Base-by-base conservation (phyloP, 2,888 invertebrate species). In the Synergus japonicus region DNA sequence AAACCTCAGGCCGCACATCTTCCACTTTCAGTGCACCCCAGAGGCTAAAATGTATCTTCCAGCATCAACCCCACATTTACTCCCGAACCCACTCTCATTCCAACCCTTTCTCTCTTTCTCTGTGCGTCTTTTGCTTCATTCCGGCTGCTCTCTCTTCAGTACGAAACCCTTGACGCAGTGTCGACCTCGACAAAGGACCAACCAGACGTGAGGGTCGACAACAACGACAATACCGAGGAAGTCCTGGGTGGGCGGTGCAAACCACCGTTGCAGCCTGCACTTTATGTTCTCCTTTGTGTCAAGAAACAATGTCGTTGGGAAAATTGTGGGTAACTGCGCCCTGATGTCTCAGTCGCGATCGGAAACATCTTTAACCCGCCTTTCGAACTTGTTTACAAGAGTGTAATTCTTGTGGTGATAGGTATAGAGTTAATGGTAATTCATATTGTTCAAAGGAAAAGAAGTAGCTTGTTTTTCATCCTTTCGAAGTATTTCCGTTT, bases 1-100 rank as follows among this genome's bases (percentile, higher is more conserved):
- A 81, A 81, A 84, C 82, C 78, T 81, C 73, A 78, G 80, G 76
- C 79, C 78, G 81, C 81, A 78, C 81, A 79, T 82, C 79, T 80
- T 79, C 81, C 67, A 80, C 78, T 80, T 79, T 43, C 78, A 78
- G 76, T 79, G 73, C 79, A 79, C 77, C 82, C 83, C 78, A 43
- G 76, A 79, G 80, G 79, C 76, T 81, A 76, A 79, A 82, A 79
- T 78, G 80, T 81, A 83, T 80, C 79, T 81, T 76, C 78, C 41
- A 49, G 78, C 43, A 78, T 63, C 49, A 76, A 49, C 49, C 43
- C 43, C 67, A 65, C 58, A 43, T 54, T 64, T 64, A 37, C 65
- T 37, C 66, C 22, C 54, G 29, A 60, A 79, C 77, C 54, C 43
- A 66, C 29, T 22, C 49, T 46, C 73, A 41, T 44, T 64, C 37